A percentile compares a stretch with the other conserved stretches of the same genome.
Evolutionary conservation across 2,113 vertebrate genomes (phyloP).

Genomic region (Arothron firmamentum): DNA sequence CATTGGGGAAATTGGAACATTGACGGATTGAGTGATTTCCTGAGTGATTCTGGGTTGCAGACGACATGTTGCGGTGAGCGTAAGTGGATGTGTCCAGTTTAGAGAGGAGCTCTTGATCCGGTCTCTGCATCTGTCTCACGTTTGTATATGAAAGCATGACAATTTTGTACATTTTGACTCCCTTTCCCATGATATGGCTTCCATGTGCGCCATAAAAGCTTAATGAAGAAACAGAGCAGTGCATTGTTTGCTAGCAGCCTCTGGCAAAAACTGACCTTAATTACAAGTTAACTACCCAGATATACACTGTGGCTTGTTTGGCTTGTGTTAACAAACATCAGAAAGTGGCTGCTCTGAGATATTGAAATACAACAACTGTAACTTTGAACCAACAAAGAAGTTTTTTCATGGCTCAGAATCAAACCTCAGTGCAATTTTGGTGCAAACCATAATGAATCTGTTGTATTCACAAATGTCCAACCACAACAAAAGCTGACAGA

Average conservation of each 20-base stretch:
- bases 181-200: conserved; percentile 30
- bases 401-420: not conserved
- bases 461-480: not conserved
- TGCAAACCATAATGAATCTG: not conserved
- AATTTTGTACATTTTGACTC: conserved; percentile 10
- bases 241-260: conserved; percentile 42
- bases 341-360: conserved; percentile 7
- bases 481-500: not conserved
- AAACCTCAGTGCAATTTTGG: not conserved
- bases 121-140: not conserved
- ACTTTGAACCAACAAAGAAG: not conserved
- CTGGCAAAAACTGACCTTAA: conserved; percentile 27
- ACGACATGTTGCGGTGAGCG: not conserved
- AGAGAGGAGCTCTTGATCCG: not conserved
- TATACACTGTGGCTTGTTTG: conserved; percentile 14
- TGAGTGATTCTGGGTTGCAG: conserved; percentile 10
- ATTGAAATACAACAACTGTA: not conserved
- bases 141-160: conserved; percentile 3
- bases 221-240: conserved; percentile 44
- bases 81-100: not conserved
- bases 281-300: conserved; percentile 36
- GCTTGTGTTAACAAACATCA: conserved; percentile 33
- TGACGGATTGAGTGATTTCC: conserved; percentile 12
- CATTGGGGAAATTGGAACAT: conserved; percentile 20
- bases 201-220: conserved; percentile 46